Evolutionary conservation across 1,140 invertebrate species (phyloP), one percentile per base, ranked within the genome.

Genomic region (Drosophila tristis): DNA sequence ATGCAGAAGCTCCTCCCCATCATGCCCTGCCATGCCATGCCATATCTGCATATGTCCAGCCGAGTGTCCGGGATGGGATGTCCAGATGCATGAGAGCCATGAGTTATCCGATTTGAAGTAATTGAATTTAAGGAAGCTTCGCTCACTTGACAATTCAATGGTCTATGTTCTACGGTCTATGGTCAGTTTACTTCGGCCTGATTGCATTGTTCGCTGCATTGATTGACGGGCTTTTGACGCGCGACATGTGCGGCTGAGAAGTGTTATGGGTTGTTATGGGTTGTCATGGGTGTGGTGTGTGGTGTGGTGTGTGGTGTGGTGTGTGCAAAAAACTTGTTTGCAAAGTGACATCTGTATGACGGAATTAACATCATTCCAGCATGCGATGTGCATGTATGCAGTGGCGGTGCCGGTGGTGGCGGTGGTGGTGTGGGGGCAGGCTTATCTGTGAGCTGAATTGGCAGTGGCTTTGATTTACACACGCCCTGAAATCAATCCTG

Each of bases 261-360:
- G 20, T 20, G 20, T 20, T 20, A 20, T 20, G 55, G 45, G 25
- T 57, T 47, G 54, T 9, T 20, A 2, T 20, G 55, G 45, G 25
- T 57, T 47, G 54, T 9, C 2, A 2, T 20, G 55, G 16, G 53
- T 25, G 2, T 25, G 23, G 2, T 25, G 23, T 25, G 23, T 23
- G 23, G 23, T 23, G 23, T 23, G 23, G 0, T 31, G 29, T 31
- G 8, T 2, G 31, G 8, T 2, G 31, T 3, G 8, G 35, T 39
- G 35, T 39, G 26, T 48, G 51, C 26, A 39, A 55, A 63, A 51
- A 62, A 67, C 62, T 55, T 66, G 61, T 53, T 66, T 45, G 51
- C n/a, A 45, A 47, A 63, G 51, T 73, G 71, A 73, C 72, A 74
- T 74, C 65, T 74, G 72, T 64, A 74, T 74, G 63, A 75, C 61